Percentiles rank a stretch among this genome's conserved stretches.
These are phyloP conservation scores for Ia io DNA, from an alignment of 2,113 vertebrate species.

Conservation along the genomic window DNA sequence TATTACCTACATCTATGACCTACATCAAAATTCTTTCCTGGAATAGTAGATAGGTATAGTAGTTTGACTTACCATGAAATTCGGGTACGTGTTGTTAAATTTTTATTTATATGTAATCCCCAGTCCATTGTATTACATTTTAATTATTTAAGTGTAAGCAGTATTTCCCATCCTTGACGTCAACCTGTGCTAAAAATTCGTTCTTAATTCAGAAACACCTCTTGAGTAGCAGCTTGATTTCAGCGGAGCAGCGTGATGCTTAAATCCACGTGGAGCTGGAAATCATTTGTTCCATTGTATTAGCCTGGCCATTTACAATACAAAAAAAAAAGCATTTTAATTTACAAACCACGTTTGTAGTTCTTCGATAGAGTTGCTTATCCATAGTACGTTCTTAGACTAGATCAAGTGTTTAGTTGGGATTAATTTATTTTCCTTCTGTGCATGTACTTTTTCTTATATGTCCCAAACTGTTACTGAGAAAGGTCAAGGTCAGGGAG, in stretches of 20 bases:
- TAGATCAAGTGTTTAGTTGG: not conserved
- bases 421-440: constrained; percentile 62
- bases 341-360: not conserved
- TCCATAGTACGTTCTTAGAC: constrained; percentile 27
- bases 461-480: constrained; percentile 33
- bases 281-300: constrained; percentile 16
- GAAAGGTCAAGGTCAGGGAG: not conserved
- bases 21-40: not conserved
- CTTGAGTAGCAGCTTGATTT: not conserved
- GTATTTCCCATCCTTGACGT: constrained; percentile 19
- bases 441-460: not conserved
- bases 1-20: not conserved
- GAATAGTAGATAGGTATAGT: constrained; percentile 6
- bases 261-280: not conserved
- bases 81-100: not conserved
- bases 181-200: constrained; percentile 12
- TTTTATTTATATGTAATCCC: constrained; percentile 55
- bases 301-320: not conserved
- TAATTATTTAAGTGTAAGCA: constrained; percentile 34
- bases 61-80: constrained; percentile 47
- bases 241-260: not conserved
- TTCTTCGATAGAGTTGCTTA: constrained; percentile 28
- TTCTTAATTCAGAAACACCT: constrained; percentile 16
- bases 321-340: not conserved
- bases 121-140: constrained; percentile 25